Conservation (phyloP, 2,113 vertebrate genomes). For the Redunca redunca region DNA sequence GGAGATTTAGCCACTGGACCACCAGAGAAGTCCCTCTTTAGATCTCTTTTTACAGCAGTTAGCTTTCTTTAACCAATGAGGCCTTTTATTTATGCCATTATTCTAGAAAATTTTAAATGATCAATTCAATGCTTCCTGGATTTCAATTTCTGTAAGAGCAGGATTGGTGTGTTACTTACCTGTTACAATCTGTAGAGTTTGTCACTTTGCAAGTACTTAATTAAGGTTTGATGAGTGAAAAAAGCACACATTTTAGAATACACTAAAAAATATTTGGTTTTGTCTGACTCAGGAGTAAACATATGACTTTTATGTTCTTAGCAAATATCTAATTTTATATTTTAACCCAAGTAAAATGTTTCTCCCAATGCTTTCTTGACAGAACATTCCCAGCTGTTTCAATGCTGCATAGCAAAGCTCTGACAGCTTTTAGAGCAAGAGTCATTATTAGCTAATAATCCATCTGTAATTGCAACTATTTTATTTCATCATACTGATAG, state of each 20-base stretch:
- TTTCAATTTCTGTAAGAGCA: not conserved
- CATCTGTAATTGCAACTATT: constrained; percentile 27
- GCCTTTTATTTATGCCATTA: not conserved
- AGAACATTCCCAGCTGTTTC: constrained; percentile 48
- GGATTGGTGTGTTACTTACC: not conserved
- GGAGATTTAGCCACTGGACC: not conserved
- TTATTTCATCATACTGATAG: constrained; percentile 42
- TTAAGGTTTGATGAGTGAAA: not conserved
- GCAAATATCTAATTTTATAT: constrained; percentile 26
- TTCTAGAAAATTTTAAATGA: not conserved
- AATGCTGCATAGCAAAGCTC: constrained; percentile 32
- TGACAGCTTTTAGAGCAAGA: constrained; percentile 59
- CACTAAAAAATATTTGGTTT: not conserved
- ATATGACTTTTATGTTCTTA: not conserved
- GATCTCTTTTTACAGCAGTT: not conserved
- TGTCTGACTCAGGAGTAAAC: not conserved
- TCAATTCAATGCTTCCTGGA: not conserved
- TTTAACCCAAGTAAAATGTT: not conserved
- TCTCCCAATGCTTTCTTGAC: not conserved
- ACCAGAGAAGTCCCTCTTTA: not conserved
- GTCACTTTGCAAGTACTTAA: not conserved
- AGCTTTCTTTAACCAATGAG: not conserved
- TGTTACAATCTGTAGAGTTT: not conserved
- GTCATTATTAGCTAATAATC: constrained; percentile 40
- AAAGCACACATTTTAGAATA: not conserved